Evolutionary conservation across 2,113 vertebrate genomes (phyloP).

Genomic region (Phalacrocorax carbo): DNA sequence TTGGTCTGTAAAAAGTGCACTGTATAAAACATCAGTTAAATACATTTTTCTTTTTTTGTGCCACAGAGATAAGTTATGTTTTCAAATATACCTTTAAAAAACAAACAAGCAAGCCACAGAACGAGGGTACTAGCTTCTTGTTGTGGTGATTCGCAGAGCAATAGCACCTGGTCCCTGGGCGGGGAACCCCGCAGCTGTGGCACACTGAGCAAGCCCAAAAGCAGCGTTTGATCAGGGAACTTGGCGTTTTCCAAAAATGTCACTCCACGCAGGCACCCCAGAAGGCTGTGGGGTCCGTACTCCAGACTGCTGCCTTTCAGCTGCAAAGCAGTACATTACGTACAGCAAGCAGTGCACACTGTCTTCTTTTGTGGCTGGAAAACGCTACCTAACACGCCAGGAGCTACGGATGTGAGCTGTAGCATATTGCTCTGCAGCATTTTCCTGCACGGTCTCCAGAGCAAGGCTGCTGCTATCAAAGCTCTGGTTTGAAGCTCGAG

Average conservation of each 20-base stretch:
- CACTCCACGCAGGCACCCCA: not conserved
- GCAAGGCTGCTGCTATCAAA: not conserved
- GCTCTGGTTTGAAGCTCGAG: not conserved
- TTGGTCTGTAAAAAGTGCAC: not conserved
- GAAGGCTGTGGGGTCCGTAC: not conserved
- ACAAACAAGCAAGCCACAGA: not conserved
- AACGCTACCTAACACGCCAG: rapidly evolving
- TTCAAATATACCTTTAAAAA: not conserved
- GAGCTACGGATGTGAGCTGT: rapidly evolving
- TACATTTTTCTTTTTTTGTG: not conserved
- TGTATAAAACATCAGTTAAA: not conserved
- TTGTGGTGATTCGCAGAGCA: rapidly evolving
- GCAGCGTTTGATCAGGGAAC: not conserved
- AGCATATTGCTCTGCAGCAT: rapidly evolving
- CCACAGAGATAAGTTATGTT: not conserved
- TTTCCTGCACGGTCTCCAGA: not conserved
- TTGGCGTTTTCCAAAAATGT: rapidly evolving
- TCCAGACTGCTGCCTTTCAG: not conserved
- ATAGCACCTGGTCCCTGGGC: not conserved
- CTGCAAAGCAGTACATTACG: rapidly evolving
- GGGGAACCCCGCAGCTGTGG: rapidly evolving
- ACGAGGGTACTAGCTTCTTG: too few relatives aligned
- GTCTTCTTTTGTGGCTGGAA: not conserved
- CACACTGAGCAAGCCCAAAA: not conserved
- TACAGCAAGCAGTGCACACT: too few relatives aligned